Evolutionary conservation across 2,797 vertebrate genomes (phyloP).

Genomic region (Enteromius unitaeniatus): DNA sequence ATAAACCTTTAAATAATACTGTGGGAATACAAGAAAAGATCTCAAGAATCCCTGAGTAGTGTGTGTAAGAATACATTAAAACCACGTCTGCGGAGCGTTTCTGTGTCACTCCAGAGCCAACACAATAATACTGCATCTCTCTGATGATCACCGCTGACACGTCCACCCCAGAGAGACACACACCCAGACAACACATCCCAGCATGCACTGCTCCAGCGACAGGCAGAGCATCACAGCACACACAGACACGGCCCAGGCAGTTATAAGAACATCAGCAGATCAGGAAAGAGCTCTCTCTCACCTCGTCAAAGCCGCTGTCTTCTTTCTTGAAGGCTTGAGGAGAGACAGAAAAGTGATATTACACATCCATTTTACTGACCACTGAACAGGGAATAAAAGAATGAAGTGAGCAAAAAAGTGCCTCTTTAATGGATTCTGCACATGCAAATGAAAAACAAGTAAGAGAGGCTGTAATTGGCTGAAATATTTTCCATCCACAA

Average conservation of each 20-base stretch:
- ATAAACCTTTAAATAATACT: neutral
- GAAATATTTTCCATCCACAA: slow-evolving; percentile 5
- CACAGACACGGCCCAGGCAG: neutral
- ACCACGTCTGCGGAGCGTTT: neutral
- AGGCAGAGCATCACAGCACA: neutral
- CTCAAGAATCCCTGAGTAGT: neutral
- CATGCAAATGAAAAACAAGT: neutral
- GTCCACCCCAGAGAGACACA: slow-evolving; percentile 16
- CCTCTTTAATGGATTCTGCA: slow-evolving; percentile 6
- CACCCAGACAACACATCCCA: slow-evolving; percentile 29
- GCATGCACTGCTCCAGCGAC: slow-evolving; percentile 12
- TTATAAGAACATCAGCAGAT: neutral
- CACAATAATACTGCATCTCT: neutral
- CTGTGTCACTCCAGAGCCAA: neutral
- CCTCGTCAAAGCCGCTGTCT: slow-evolving; percentile 91
- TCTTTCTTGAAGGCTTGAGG: slow-evolving; percentile 95
- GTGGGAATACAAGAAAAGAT: neutral
- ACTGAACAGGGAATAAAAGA: slow-evolving; percentile 51
- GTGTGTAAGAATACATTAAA: neutral
- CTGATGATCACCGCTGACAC: slow-evolving; percentile 18
- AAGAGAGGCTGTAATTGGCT: neutral
- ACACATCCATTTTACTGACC: slow-evolving; percentile 12
- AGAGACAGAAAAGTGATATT: slow-evolving; percentile 48
- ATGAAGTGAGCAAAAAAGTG: slow-evolving; percentile 22
- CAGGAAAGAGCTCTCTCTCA: slow-evolving; percentile 70